Evolutionary conservation across 2,797 vertebrate species (phyloP).

Genomic region (Aphelocoma californica): DNA sequence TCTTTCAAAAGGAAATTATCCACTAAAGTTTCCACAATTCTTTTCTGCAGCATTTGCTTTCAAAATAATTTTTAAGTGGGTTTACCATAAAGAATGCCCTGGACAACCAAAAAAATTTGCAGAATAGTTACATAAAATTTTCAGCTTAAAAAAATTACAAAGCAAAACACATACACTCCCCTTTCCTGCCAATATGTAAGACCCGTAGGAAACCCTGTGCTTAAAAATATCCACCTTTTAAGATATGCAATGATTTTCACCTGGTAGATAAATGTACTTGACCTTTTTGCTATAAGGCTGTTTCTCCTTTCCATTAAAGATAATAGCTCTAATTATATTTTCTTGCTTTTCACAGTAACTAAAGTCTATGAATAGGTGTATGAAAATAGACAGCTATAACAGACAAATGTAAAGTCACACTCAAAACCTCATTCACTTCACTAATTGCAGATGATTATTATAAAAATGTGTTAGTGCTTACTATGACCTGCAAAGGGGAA

Average conservation of each 20-base stretch:
- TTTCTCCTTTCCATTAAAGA: neutral
- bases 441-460: constrained; percentile 42
- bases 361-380: neutral
- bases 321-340: constrained; percentile 31
- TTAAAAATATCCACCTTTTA: neutral
- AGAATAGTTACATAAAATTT: neutral
- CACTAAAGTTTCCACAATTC: neutral
- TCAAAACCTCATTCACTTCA: neutral
- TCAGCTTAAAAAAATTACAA: neutral
- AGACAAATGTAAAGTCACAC: neutral
- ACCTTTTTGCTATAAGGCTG: neutral
- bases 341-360: constrained; percentile 10
- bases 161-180: neutral
- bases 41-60: neutral
- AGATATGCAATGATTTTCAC: neutral
- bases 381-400: constrained; percentile 24
- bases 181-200: neutral
- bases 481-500: constrained; percentile 9
- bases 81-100: neutral
- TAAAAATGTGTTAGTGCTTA: constrained; percentile 30
- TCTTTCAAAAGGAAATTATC: neutral
- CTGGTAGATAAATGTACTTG: neutral
- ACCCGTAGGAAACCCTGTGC: neutral
- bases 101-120: neutral
- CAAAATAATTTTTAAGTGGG: neutral